These are phyloP conservation scores for Diabrotica virgifera DNA, from an alignment of 1,140 invertebrate species.

Conservation along the genomic window DNA sequence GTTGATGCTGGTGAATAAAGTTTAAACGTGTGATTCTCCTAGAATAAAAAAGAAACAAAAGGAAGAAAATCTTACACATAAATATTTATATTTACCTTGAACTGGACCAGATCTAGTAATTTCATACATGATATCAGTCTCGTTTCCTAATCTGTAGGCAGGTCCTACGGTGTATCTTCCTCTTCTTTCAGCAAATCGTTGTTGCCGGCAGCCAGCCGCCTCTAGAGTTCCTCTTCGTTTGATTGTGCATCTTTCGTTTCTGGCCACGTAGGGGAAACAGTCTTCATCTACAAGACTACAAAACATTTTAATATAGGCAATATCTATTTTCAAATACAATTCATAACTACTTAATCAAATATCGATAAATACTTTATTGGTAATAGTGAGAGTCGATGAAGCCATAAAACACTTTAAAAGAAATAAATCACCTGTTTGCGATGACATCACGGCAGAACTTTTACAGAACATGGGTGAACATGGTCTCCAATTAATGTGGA, in stretches of 20 bases:
- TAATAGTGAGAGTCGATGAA: too few species aligned
- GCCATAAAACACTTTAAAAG: too few species aligned
- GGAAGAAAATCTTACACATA: neutral
- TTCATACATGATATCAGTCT: conserved; percentile 87
- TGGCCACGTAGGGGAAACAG: conserved; percentile 78
- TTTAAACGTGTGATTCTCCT: too few species aligned
- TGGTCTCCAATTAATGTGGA: too few species aligned
- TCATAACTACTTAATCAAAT: too few species aligned
- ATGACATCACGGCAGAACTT: too few species aligned
- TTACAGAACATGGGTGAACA: too few species aligned
- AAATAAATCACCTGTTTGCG: too few species aligned
- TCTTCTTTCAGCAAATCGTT: conserved; percentile 51
- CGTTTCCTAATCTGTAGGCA: conserved; percentile 73
- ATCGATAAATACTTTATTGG: too few species aligned
- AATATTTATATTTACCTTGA: conserved; percentile 65
- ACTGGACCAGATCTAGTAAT: conserved; percentile 90
- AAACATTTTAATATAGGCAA: conserved; percentile 5
- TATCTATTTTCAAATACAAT: too few species aligned
- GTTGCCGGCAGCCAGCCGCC: conserved; percentile 54
- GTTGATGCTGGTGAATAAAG: too few species aligned
- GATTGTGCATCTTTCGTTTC: conserved; percentile 57
- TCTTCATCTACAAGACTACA: conserved; percentile 72
- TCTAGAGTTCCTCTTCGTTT: conserved; percentile 51
- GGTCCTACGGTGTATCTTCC: conserved; percentile 77
- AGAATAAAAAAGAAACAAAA: neutral